Base-by-base conservation (phyloP, 2,797 vertebrate genomes). In the Microhierax caerulescens region DNA sequence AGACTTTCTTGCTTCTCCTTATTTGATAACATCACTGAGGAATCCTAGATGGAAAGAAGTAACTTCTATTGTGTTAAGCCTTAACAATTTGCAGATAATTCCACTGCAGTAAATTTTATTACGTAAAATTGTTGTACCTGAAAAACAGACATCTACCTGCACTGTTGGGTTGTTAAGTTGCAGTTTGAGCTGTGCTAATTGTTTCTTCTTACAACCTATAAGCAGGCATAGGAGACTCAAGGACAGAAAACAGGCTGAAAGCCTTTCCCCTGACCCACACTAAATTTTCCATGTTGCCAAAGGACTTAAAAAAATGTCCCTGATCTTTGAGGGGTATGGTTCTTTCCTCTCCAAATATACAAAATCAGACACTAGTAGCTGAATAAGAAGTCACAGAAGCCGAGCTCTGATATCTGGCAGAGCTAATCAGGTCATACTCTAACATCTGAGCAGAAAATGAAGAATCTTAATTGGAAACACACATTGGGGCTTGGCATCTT, bases 401-500 rank as follows among this genome's bases (percentile, higher is more conserved):
- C 83, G 81, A 90, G 53, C 36, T 85, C 60, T 64, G 45, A 37
- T 63, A 94, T 77, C 43, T 68, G 53, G 85, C 57, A 79, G 64
- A 67, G 60, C 48, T 95, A 96, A 95, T 89, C 48, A 80, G 94
- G 94, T 95, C 94, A 88, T 50, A 37, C 30, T n/a, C 25, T 32
- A 81, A 81, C 37, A 81, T 91, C 64, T 80, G 37, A 87, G 76
- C 28, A 68, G 78, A 96, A 93, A 93, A 86, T 60, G 69, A 96
- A 86, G 69, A 81, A 68, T 85, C 81, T 88, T 93, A 91, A 95
- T 91, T 90, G 79, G 77, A 90, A 94, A 68, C 50, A 69, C 77
- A 57, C 0, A 7, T 69, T 91, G 92, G 28, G 81, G 23, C 48
- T 36, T 88, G 64, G 72, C 69, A 61, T 77, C 57, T 57, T 83